Conservation (phyloP, 1,140 invertebrate species). For the Chymomyza costata region DNA sequence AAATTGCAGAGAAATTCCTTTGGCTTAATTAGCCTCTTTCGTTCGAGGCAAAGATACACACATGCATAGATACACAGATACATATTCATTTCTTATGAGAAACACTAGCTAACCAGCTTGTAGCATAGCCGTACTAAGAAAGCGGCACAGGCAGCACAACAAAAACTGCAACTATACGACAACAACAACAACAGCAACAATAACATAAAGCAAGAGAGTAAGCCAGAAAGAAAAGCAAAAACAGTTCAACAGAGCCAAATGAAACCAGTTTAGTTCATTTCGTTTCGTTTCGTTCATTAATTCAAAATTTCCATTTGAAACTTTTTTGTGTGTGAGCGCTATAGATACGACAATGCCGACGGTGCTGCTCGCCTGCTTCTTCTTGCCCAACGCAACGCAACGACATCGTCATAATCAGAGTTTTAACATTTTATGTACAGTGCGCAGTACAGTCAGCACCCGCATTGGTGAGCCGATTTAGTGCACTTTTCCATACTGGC, state of each 20-base stretch:
- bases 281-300: constrained; percentile 73
- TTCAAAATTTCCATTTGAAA: constrained; percentile 74
- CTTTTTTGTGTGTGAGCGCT: constrained; percentile 39
- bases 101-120: constrained; percentile 17
- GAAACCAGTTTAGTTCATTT: constrained; percentile 74
- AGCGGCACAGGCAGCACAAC: constrained; percentile 54
- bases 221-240: constrained; percentile 16
- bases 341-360: constrained; percentile 22
- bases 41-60: constrained; percentile 70
- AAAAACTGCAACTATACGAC: neutral
- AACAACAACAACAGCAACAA: constrained; percentile 18
- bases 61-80: no score
- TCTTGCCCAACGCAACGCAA: constrained; percentile 24
- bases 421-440: constrained; percentile 73
- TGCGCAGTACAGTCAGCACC: constrained; percentile 28
- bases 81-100: constrained; percentile 69
- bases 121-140: constrained; percentile 32
- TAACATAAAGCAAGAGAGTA: constrained; percentile 13
- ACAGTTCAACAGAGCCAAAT: constrained; percentile 52
- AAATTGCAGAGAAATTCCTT: constrained; percentile 73
- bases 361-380: constrained; percentile 9
- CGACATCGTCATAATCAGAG: constrained; percentile 68
- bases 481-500: no score
- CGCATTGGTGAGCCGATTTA: neutral
- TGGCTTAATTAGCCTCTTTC: constrained; percentile 72